Conservation (phyloP, 2,113 vertebrate species). For the human (Homo sapiens) region GRCh38 chrX:23596001-23596500, state of each 20-base stretch:
- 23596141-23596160: too few species aligned
- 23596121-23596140: too few species aligned
- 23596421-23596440: background rate
- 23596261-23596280: background rate
- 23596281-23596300: background rate
- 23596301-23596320: background rate
- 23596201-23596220: too few species aligned
- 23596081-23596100: too few species aligned
- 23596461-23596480: background rate
- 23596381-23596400: background rate
- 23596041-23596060: too few species aligned
- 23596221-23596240: too few species aligned
- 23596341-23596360: background rate
- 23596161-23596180: too few species aligned
- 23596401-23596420: background rate
- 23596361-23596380: background rate
- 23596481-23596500: background rate
- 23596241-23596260: background rate
- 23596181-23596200: too few species aligned
- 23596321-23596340: background rate
- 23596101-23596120: too few species aligned
- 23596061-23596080: too few species aligned
- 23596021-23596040: too few species aligned
- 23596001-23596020: too few species aligned
- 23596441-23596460: background rate